Base-by-base conservation (phyloP, 2,888 invertebrate genomes). In the Actias luna region DNA sequence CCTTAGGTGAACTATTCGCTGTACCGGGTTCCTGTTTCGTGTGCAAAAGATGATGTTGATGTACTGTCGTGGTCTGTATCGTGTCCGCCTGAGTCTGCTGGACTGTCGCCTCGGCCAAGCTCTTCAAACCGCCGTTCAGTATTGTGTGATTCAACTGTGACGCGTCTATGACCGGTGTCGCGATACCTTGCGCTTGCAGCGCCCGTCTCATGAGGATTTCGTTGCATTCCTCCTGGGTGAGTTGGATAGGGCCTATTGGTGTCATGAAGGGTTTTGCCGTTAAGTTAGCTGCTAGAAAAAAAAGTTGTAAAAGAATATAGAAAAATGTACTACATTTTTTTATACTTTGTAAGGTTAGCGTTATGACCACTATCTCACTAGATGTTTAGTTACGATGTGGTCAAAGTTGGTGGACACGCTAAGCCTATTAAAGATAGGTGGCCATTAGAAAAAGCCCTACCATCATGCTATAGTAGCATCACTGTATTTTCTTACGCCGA, bases 151-250 rank as follows among this genome's bases (percentile, higher is more conserved):
- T 92, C 39, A 92, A 72, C 70, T 93, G 93, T 1, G 93, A 90
- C 0, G 92, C 85, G 61, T 93, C 92, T 73, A 93, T 89, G 14
- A 93, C 93, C 0, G 92, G 88, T 3, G 91, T 92, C 2, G 91
- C 87, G 5, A 93, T 94, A 10, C 92, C 94, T 69, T 93, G 93
- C 2, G 95, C 95, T 70, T 95, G 95, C 0, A 95, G 91, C 1
- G 96, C 96, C 69, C 96, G 88, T 79, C 96, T 96, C 94, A 96
- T 95, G 70, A 96, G 87, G 68, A 96, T 96, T 85, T 96, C 96
- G 84, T 96, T 96, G 88, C 95, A 96, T 93, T 96, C 96, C 82
- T 96, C 96, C 1, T 95, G 95, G 0, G 96, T 96, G 22, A 96
- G 86, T 78, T 96, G 96, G 67, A 96, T 90, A 8, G 96, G 95